Conservation (phyloP, 2,888 invertebrate species). For the Aleiodes alternator region DNA sequence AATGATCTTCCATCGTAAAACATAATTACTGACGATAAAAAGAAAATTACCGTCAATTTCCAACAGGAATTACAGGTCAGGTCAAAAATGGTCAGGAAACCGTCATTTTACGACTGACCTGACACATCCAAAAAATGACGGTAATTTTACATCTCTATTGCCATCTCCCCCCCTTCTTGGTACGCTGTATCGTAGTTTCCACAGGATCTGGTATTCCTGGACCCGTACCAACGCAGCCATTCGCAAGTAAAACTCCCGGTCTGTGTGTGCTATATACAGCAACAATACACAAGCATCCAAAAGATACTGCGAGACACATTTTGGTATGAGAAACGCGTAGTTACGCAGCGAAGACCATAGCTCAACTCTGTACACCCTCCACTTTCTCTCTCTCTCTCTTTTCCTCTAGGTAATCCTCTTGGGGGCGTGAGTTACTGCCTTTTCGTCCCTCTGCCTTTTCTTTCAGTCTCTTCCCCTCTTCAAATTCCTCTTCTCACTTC, state of each 20-base stretch:
- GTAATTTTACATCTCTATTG: too few species aligned
- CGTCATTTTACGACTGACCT: too few species aligned
- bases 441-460: constrained; percentile 60
- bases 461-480: constrained; percentile 52
- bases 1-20: too few species aligned
- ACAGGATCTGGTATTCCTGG: constrained; percentile 54
- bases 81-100: too few species aligned
- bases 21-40: too few species aligned
- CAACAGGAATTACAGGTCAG: too few species aligned
- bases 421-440: constrained; percentile 74
- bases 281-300: constrained; percentile 51
- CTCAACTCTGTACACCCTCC: constrained; percentile 67
- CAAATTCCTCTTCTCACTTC: constrained; percentile 49
- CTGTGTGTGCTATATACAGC: constrained; percentile 38
- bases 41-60: too few species aligned
- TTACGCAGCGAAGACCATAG: constrained; percentile 75
- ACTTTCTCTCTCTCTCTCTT: constrained; percentile 38
- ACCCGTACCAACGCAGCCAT: constrained; percentile 48
- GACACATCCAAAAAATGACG: constrained; percentile 55
- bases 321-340: constrained; percentile 76
- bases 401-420: constrained; percentile 75
- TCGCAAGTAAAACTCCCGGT: constrained; percentile 44
- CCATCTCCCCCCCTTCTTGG: too few species aligned
- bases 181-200: constrained; percentile 67
- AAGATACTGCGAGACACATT: constrained; percentile 71